Evolutionary conservation across 1,140 invertebrate genomes (phyloP).

Genomic region (Panonychus citri): DNA sequence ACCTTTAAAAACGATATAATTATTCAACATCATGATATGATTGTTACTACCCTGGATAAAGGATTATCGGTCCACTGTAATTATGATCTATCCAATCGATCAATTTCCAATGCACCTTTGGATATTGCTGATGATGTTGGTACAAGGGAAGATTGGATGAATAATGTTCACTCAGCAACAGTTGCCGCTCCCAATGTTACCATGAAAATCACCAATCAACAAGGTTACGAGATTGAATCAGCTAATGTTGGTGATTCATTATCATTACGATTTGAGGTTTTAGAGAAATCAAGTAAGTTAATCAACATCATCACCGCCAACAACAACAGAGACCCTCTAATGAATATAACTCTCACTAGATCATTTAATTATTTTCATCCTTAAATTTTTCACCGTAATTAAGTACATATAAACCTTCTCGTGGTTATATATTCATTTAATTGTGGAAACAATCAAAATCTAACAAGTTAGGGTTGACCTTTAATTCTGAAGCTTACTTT

Average conservation of each 20-base stretch:
- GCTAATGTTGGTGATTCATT: constrained; percentile 34
- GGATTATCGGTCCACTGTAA: constrained; percentile 74
- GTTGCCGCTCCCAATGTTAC: constrained; percentile 80
- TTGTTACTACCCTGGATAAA: constrained; percentile 75
- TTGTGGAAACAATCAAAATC: too few relatives aligned
- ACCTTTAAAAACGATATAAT: constrained; percentile 67
- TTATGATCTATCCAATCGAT: constrained; percentile 77
- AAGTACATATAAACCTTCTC: too few relatives aligned
- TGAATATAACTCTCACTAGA: too few relatives aligned
- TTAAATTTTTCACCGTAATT: too few relatives aligned
- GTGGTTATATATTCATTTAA: too few relatives aligned
- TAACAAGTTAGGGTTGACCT: too few relatives aligned
- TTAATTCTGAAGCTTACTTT: too few relatives aligned
- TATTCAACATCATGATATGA: constrained; percentile 80
- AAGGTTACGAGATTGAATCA: constrained; percentile 23
- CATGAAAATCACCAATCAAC: constrained; percentile 52
- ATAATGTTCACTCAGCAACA: constrained; percentile 27
- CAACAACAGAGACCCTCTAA: too few relatives aligned
- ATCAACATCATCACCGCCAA: too few relatives aligned
- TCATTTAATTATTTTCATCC: too few relatives aligned
- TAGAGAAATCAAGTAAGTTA: constrained; percentile 33
- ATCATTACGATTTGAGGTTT: constrained; percentile 66
- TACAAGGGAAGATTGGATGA: neutral
- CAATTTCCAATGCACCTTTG: constrained; percentile 16
- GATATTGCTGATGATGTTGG: too few relatives aligned